A percentile compares a stretch with the other conserved stretches of the same genome.
phyloP scores from a whole-genome alignment of 2,888 invertebrate genomes.

The Callosobruchus maculatus region DNA sequence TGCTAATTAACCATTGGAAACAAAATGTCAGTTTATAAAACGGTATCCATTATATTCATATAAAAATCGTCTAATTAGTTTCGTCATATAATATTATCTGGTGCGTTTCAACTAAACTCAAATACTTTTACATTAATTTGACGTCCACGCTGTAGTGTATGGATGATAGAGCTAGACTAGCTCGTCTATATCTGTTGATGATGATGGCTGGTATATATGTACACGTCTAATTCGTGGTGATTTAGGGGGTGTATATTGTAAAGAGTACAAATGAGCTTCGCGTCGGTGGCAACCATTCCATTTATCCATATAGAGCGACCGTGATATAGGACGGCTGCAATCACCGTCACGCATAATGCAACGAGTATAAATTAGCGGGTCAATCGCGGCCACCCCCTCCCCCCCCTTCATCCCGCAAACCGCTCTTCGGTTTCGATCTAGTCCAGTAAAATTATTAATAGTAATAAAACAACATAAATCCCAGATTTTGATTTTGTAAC shows the following conservation, averaged over 20 bases:
- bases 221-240: neutral
- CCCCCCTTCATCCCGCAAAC: neutral
- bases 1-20: too few species aligned
- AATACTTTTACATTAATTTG: neutral
- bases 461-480: too few species aligned
- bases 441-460: neutral
- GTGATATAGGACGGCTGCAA: neutral
- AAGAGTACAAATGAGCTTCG: neutral
- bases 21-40: too few species aligned
- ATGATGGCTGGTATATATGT: neutral
- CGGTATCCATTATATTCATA: too few species aligned
- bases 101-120: too few species aligned
- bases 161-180: neutral
- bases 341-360: neutral
- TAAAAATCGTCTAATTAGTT: too few species aligned
- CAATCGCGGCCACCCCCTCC: neutral
- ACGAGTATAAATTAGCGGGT: neutral
- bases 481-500: too few species aligned
- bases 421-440: neutral
- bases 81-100: too few species aligned
- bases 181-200: neutral
- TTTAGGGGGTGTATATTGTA: neutral
- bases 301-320: neutral
- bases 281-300: neutral
- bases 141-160: neutral